Percentiles rank a stretch among this genome's conserved stretches.
Evolutionary conservation across 2,797 vertebrate genomes (phyloP).

Genomic region (Muscicapa striata): DNA sequence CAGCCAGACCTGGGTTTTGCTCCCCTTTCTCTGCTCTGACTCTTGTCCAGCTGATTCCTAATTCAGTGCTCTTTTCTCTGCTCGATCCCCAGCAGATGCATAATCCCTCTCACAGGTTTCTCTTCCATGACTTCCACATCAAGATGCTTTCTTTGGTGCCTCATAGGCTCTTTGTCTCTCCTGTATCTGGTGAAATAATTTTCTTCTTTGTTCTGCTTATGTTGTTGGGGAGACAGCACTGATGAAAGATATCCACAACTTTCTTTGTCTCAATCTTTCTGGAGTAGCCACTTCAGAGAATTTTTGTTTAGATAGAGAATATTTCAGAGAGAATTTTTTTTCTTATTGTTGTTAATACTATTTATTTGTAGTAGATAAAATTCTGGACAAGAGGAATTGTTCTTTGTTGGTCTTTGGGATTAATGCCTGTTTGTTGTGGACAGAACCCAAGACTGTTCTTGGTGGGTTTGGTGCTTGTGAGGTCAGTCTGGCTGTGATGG

Average conservation of each 20-base stretch:
- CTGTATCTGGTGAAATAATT: background rate
- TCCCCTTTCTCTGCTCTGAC: background rate
- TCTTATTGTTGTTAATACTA: fast-evolving
- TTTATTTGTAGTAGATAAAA: background rate
- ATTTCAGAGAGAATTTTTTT: background rate
- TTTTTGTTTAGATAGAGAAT: background rate
- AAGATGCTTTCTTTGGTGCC: background rate
- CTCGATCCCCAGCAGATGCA: background rate
- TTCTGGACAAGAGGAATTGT: background rate
- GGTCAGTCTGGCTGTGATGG: background rate
- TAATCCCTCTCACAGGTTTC: background rate
- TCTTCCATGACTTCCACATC: background rate
- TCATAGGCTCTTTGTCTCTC: background rate
- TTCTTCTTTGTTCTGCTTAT: background rate
- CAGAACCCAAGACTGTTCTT: background rate
- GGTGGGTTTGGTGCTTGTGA: background rate
- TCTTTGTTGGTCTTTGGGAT: background rate
- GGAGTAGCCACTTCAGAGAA: background rate
- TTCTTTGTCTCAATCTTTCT: background rate
- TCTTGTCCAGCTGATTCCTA: background rate
- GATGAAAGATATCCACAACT: background rate
- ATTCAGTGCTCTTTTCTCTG: background rate
- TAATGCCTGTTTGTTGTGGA: background rate
- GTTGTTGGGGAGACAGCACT: background rate
- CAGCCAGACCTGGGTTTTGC: background rate